Evolutionary conservation across 2,888 invertebrate genomes (phyloP), one percentile per base, ranked within the genome.

Genomic region (Ligdia adustata): DNA sequence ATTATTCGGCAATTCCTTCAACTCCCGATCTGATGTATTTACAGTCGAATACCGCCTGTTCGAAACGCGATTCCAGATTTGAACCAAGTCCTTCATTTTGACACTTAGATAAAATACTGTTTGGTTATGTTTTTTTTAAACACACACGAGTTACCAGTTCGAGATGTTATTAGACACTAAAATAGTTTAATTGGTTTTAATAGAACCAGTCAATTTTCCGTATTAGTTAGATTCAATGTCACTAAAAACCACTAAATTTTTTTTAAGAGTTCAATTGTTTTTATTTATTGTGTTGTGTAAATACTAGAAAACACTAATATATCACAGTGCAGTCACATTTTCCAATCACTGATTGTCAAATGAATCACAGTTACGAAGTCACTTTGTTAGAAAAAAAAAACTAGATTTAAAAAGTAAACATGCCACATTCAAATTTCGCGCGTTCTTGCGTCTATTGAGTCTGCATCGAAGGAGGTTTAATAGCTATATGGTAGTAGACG

Each of bases 31-130:
- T 52, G 66, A 44, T 0, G 80, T 75, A 64, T 87, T 91, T 29
- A 92, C 92, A 14, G 88, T 80, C 18, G 92, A 91, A 64, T 93
- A 93, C 9, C 90, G 88, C 40, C 91, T 80, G 2, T 90, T 87
- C 33, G 92, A 72, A 20, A 92, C 75, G 16, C 81, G 78, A 37
- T 79, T 90, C 92, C 91, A 93, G 58, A 93, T 91, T 77, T 92
- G 91, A 59, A 87, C 81, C 9, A 93, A 72, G 60, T 93, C 93
- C 79, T 93, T 93, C 94, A 94, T 94, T 58, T 56, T 73, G 24
- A 38, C 27, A 32, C 22, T 12, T 22, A 12, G 1, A 37, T 20
- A 39, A 13, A 32, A 22, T 26, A 14, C 9, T 9, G 9, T 4
- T 11, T 6, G 0, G 7, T 6, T 16, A 24, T 11, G 3, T 33